phyloP scores from a whole-genome alignment of 1,140 invertebrate genomes.

The Drosophila parvula region DNA sequence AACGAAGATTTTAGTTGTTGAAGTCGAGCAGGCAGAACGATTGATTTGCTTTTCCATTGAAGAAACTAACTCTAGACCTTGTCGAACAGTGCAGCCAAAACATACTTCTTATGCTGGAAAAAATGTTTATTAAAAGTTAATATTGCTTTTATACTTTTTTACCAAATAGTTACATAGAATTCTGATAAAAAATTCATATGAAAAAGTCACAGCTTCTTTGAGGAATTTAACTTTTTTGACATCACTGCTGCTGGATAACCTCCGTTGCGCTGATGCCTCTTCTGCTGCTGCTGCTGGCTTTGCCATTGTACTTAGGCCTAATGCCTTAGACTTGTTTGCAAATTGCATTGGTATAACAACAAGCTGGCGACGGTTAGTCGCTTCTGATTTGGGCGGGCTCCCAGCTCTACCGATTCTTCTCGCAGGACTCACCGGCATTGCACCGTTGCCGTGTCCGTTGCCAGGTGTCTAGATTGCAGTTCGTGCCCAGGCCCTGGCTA shows the following conservation, averaged over 20 bases:
- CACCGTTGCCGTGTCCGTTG: constrained; percentile 3
- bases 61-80: constrained; percentile 13
- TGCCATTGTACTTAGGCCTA: constrained; percentile 70
- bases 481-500: constrained; percentile 43
- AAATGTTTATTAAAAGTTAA: too few species aligned
- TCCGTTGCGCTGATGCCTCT: constrained; percentile 38
- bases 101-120: neutral
- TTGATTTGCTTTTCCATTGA: constrained; percentile 19
- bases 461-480: constrained; percentile 45
- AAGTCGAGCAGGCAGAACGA: constrained; percentile 11
- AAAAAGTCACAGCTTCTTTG: too few species aligned
- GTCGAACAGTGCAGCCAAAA: neutral
- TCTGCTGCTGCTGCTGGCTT: constrained; percentile 31
- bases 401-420: constrained; percentile 14
- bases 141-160: too few species aligned
- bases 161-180: too few species aligned
- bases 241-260: constrained; percentile 6
- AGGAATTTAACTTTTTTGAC: neutral
- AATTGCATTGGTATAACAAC: constrained; percentile 76
- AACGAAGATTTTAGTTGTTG: constrained; percentile 54
- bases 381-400: constrained; percentile 13
- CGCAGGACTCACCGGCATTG: constrained; percentile 5
- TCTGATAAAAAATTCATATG: too few species aligned
- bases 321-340: constrained; percentile 73
- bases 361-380: constrained; percentile 27